Evolutionary conservation across 1,140 invertebrate species (phyloP), one percentile per base, ranked within the genome.

Genomic region (Euglossa dilemma): DNA sequence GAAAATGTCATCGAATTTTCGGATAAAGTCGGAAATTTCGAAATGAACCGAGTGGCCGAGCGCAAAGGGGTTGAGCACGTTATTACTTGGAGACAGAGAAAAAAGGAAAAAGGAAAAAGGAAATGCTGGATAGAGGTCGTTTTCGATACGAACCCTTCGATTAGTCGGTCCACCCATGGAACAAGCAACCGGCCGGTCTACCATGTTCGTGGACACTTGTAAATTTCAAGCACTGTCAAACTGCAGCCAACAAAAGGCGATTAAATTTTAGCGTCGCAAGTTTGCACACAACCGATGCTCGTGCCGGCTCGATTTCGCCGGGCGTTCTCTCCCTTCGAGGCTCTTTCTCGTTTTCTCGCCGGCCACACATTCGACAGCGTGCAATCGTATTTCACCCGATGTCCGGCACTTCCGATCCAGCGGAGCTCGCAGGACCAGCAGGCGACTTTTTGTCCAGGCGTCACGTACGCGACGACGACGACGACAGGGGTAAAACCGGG

Each of bases 361-460:
- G 72, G 56, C 82, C 83, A 64, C 70, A 64, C 85, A 85, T 87
- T 83, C 71, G 84, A 73, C 75, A 59, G 50, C 67, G 80, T 71
- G 73, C 85, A 89, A 87, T 85, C 87, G 85, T 90, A 87, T 90
- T 90, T 89, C 80, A 90, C 79, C 74, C 85, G 64, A 82, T 89
- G 87, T 86, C 88, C 83, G 83, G 50, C 85, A 76, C 80, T 90
- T 90, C 88, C 88, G 88, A 83, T 63, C 83, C 69, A 85, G 64
- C 78, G 73, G 77, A 70, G 72, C 72, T 73, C 50, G 70, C 56
- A 43, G 61, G 36, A 36, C 52, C 45, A 25, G 45, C 50, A 43
- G 18, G 20, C 71, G 61, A 67, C 77, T 87, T 87, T 87, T 88
- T 88, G 77, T 85, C 76, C 61, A 45, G 43, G 61, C 75, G 74